These are phyloP conservation scores for Telmatherina bonti DNA, from an alignment of 2,797 vertebrate species.

Conservation along the genomic window DNA sequence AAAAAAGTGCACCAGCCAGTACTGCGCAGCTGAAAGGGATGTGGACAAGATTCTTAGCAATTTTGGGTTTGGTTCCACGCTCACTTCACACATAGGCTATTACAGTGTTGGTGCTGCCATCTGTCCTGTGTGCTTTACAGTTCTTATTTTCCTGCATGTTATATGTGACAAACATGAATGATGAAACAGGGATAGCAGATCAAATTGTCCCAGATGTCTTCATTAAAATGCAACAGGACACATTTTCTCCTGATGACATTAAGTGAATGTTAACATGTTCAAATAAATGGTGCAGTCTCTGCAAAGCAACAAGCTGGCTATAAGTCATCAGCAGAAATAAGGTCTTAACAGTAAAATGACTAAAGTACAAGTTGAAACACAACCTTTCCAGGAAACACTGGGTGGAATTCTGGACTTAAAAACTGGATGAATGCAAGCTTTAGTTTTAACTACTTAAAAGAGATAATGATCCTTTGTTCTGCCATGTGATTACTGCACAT, in stretches of 20 bases:
- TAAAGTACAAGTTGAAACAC: background rate
- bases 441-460: slow-evolving; percentile 13
- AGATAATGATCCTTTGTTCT: background rate
- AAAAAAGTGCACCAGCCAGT: background rate
- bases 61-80: slow-evolving; percentile 12
- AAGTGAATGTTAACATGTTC: slow-evolving; percentile 15
- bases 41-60: slow-evolving; percentile 25
- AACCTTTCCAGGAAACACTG: slow-evolving; percentile 1
- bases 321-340: background rate
- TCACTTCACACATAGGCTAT: background rate
- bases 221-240: slow-evolving; percentile 55
- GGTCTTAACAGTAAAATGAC: background rate
- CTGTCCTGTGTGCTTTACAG: slow-evolving; percentile 10
- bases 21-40: slow-evolving; percentile 24
- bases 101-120: background rate
- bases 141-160: slow-evolving; percentile 3
- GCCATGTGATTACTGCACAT: slow-evolving; percentile 15
- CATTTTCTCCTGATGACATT: slow-evolving; percentile 24
- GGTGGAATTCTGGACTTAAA: background rate
- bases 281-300: slow-evolving; percentile 10
- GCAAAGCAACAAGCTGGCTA: background rate
- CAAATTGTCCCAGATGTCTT: slow-evolving; percentile 55
- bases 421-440: slow-evolving; percentile 10
- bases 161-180: slow-evolving; percentile 47
- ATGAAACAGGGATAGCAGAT: slow-evolving; percentile 62